Conservation (phyloP, 92 coral and sea anemone genomes). For the Parazoanthus atlanticus region DNA sequence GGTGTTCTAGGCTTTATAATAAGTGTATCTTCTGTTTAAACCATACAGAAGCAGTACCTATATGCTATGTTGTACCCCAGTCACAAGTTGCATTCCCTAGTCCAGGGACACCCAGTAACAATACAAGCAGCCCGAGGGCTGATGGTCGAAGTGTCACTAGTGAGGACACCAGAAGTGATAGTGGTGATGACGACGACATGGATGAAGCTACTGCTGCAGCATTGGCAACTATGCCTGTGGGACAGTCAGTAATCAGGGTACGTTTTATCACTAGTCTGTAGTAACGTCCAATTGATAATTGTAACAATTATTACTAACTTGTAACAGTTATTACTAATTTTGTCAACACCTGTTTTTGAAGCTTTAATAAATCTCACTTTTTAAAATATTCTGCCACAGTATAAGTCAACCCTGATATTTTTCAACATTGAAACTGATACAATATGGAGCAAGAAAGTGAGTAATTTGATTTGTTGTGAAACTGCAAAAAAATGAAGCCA, state of each 20-base stretch:
- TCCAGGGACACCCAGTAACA: conserved; percentile 69
- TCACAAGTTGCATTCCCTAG: conserved; percentile 71
- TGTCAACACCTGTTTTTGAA: no score
- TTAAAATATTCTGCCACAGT: no score
- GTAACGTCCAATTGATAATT: no score
- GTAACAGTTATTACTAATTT: no score
- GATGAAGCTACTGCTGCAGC: conserved; percentile 76
- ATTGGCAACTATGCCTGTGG: conserved; percentile 49
- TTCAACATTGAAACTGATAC: no score
- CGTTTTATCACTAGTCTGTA: neutral
- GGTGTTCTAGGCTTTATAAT: no score
- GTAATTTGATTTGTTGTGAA: no score
- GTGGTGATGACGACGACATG: conserved; percentile 87
- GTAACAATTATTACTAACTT: no score
- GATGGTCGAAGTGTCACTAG: conserved; percentile 90
- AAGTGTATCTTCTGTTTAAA: neutral
- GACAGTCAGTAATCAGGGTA: conserved; percentile 82
- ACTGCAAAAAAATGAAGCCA: no score
- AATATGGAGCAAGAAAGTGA: neutral
- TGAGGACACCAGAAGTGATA: conserved; percentile 92
- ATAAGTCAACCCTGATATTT: no score
- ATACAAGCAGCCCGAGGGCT: conserved; percentile 83
- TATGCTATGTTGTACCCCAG: conserved; percentile 80
- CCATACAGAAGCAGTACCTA: conserved; percentile 74
- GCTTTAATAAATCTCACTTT: no score